Conservation (phyloP, 2,113 vertebrate genomes). For the Lota lota region DNA sequence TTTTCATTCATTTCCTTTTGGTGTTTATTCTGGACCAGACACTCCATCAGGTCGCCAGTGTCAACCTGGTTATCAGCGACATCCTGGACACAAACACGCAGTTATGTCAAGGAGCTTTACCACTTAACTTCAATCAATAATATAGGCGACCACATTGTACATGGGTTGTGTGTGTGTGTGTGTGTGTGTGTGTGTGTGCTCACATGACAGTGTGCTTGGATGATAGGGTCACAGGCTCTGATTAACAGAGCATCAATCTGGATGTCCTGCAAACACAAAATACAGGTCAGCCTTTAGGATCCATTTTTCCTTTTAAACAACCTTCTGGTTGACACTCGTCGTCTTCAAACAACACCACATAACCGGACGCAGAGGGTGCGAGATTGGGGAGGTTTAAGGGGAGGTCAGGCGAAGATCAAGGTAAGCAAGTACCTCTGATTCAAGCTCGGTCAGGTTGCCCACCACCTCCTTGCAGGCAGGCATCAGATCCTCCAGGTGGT, state of each 20-base stretch:
- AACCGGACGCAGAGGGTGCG: too few species aligned
- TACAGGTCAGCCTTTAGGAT: too few species aligned
- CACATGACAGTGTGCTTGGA: slow-evolving; percentile 55
- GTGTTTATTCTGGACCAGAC: slow-evolving; percentile 95
- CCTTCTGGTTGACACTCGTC: too few species aligned
- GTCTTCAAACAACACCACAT: too few species aligned
- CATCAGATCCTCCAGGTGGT: slow-evolving; percentile 84
- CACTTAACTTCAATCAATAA: too few species aligned
- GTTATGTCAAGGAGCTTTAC: neutral
- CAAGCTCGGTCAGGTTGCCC: slow-evolving; percentile 86
- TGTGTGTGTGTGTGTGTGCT: slow-evolving; percentile 5
- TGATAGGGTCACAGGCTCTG: slow-evolving; percentile 87
- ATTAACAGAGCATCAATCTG: slow-evolving; percentile 96
- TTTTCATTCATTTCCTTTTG: slow-evolving; percentile 99
- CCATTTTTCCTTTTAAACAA: too few species aligned
- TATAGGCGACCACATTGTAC: too few species aligned
- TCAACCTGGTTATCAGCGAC: slow-evolving; percentile 96
- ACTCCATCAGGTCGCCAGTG: slow-evolving; percentile 96
- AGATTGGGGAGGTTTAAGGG: too few species aligned
- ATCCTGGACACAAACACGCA: slow-evolving; percentile 70
- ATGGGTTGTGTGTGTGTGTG: too few species aligned
- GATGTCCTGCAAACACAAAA: slow-evolving; percentile 80
- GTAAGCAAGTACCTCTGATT: slow-evolving; percentile 77
- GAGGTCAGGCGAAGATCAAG: too few species aligned
- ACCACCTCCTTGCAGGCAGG: slow-evolving; percentile 84